Evolutionary conservation across 2,113 vertebrate species (phyloP).

Genomic region (Litocranius walleri): DNA sequence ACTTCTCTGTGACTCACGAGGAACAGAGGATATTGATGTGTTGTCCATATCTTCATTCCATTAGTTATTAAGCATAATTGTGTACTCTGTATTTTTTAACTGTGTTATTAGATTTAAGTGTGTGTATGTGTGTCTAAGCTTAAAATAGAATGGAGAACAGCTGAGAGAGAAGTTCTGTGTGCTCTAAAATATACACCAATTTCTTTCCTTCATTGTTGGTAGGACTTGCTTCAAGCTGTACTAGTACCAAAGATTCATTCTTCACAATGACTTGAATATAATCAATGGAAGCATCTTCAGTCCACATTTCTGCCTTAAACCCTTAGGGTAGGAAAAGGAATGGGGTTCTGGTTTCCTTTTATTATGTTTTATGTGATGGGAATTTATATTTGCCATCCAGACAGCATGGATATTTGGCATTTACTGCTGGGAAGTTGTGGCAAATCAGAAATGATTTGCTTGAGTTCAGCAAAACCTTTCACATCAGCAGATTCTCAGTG

Average conservation of each 20-base stretch:
- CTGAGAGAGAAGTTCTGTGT: not conserved
- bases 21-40: not conserved
- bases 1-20: not conserved
- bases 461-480: constrained; percentile 58
- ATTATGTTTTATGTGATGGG: not conserved
- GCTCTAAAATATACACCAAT: not conserved
- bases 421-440: constrained; percentile 37
- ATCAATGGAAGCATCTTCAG: not conserved
- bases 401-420: not conserved
- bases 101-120: not conserved
- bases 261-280: not conserved
- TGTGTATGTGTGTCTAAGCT: not conserved
- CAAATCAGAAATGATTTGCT: constrained; percentile 63
- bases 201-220: not conserved
- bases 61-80: constrained; percentile 1
- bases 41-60: not conserved
- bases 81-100: not conserved
- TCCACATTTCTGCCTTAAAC: not conserved
- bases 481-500: constrained; percentile 64
- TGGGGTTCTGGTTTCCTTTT: not conserved
- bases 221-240: not conserved
- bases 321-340: not conserved
- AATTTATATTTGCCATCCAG: constrained; percentile 44
- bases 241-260: not conserved
- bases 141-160: not conserved